Evolutionary conservation across 2,888 invertebrate genomes (phyloP).

Genomic region (Argynnis bischoffii): DNA sequence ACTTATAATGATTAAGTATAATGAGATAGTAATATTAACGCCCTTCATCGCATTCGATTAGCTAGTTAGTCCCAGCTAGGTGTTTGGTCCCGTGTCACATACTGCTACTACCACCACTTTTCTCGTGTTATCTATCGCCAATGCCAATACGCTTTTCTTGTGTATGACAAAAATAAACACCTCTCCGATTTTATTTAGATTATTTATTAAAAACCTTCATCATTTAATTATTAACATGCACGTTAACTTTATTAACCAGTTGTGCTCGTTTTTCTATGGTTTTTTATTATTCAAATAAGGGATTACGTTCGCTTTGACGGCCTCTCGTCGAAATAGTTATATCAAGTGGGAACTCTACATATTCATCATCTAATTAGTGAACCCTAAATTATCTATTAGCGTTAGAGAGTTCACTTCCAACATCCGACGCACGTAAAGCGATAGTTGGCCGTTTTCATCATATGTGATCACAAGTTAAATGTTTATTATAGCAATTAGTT

Average conservation of each 20-base stretch:
- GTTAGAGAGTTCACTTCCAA: slow-evolving; percentile 1
- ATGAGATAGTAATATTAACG: too few relatives aligned
- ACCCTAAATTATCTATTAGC: background rate
- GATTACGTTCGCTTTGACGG: too few relatives aligned
- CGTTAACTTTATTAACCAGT: background rate
- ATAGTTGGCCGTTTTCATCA: background rate
- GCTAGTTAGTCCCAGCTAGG: too few relatives aligned
- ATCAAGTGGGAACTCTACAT: background rate
- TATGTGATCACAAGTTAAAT: background rate
- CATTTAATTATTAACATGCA: background rate
- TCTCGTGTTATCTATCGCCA: too few relatives aligned
- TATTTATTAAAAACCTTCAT: background rate
- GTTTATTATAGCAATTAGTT: background rate
- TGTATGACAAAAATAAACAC: too few relatives aligned
- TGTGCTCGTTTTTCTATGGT: background rate
- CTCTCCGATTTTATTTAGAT: too few relatives aligned
- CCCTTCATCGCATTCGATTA: too few relatives aligned
- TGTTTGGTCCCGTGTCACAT: too few relatives aligned
- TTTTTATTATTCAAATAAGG: too few relatives aligned
- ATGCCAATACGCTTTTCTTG: too few relatives aligned
- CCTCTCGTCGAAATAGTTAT: background rate
- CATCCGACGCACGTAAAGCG: slow-evolving; percentile 7
- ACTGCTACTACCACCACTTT: too few relatives aligned
- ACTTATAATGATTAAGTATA: too few relatives aligned
- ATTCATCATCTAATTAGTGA: background rate